These are phyloP conservation scores for Cremastinae sp. DNA, from an alignment of 2,888 invertebrate species.

Conservation along the genomic window DNA sequence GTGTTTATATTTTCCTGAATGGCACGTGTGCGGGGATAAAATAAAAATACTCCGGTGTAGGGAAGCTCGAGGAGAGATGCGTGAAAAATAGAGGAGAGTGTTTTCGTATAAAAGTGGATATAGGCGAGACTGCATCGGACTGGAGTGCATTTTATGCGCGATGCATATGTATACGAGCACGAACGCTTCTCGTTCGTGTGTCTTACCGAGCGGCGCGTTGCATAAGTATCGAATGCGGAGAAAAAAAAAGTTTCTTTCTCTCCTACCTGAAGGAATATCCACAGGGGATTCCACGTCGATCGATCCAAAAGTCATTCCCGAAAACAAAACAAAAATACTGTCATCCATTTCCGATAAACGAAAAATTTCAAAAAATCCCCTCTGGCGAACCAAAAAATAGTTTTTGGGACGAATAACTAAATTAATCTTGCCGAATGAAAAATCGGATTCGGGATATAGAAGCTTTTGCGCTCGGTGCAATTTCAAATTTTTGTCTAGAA, in stretches of 20 bases:
- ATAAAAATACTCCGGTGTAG: conserved; percentile 55
- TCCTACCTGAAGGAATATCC: not conserved
- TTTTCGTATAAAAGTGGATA: conserved; percentile 5
- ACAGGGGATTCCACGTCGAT: not conserved
- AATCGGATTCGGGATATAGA: no score
- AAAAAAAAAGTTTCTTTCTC: conserved; percentile 40
- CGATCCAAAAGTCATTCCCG: no score
- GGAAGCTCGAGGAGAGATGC: conserved; percentile 41
- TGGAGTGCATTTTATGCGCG: not conserved
- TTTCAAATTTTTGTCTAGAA: no score
- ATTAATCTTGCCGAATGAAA: no score
- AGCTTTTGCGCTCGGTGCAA: no score
- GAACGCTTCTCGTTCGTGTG: conserved; percentile 41
- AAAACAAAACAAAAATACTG: no score
- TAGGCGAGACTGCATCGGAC: not conserved
- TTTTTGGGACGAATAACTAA: no score
- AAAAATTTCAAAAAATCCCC: no score
- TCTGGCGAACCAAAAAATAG: no score
- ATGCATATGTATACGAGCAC: conserved; percentile 45
- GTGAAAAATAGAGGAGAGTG: conserved; percentile 3
- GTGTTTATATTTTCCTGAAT: conserved; percentile 56
- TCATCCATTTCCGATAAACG: no score
- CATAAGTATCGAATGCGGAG: conserved; percentile 64
- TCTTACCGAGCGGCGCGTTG: conserved; percentile 44
- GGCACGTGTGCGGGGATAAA: conserved; percentile 40